These are phyloP conservation scores for Scaptomyza montana DNA, from an alignment of 1,140 invertebrate genomes.

Conservation along the genomic window DNA sequence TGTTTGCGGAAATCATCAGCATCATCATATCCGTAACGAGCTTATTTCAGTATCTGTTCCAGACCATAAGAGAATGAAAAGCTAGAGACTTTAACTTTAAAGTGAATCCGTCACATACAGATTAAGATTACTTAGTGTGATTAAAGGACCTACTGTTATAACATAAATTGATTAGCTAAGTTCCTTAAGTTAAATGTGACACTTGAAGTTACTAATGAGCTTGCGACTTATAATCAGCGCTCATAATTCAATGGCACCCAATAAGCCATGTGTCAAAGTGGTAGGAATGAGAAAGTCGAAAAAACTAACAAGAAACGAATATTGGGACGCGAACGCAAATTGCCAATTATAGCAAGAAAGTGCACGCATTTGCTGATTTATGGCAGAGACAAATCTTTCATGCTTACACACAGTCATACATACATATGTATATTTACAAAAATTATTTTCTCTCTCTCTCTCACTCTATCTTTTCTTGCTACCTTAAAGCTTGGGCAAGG, in stretches of 20 bases:
- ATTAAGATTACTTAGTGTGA: too few species aligned
- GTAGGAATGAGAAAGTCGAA: constrained; percentile 7
- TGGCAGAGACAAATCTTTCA: constrained; percentile 66
- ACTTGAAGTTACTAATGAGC: constrained; percentile 58
- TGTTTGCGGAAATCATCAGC: constrained; percentile 77
- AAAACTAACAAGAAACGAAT: constrained; percentile 54
- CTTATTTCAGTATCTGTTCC: constrained; percentile 17
- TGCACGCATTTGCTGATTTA: constrained; percentile 75
- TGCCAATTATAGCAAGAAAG: constrained; percentile 70
- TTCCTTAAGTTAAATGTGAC: constrained; percentile 19
- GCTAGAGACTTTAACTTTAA: neutral
- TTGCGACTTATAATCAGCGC: constrained; percentile 13
- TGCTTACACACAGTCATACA: constrained; percentile 21
- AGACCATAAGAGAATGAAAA: neutral
- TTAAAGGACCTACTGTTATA: too few species aligned
- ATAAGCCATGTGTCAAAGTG: constrained; percentile 1
- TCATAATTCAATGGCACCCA: constrained; percentile 8
- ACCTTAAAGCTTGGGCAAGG: constrained; percentile 20
- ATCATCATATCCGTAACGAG: constrained; percentile 69
- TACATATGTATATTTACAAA: constrained; percentile 43
- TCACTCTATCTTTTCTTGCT: neutral
- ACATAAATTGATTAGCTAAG: too few species aligned
- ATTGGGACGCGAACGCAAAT: constrained; percentile 60
- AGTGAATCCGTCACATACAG: too few species aligned
- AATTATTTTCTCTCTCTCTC: constrained; percentile 36